phyloP scores from a whole-genome alignment of 37 sponge, comb jelly and placozoan genomes.

The Theonella swinhoei region DNA sequence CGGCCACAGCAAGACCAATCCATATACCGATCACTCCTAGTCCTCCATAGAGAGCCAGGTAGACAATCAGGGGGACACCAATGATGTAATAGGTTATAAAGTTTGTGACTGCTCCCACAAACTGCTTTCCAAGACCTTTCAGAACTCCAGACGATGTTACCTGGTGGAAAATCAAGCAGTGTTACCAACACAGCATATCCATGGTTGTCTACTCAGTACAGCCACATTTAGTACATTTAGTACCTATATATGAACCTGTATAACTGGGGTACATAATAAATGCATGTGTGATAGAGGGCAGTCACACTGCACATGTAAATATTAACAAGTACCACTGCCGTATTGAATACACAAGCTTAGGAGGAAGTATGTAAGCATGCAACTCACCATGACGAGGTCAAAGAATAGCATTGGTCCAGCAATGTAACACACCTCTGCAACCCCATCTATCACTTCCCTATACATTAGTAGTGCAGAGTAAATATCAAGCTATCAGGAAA shows the following conservation, averaged over 20 bases:
- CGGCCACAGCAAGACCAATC: conserved; percentile 45
- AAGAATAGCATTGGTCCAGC: not conserved
- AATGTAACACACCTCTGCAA: not conserved
- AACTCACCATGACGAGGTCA: conserved; percentile 27
- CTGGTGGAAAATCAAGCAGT: not conserved
- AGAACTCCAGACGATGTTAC: conserved; percentile 43
- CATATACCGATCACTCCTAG: conserved; percentile 60
- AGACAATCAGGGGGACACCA: conserved; percentile 54
- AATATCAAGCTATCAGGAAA: not conserved
- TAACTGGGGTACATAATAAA: too few relatives aligned
- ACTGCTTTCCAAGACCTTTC: conserved; percentile 56
- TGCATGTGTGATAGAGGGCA: not conserved
- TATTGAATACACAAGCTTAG: too few relatives aligned
- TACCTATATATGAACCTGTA: too few relatives aligned
- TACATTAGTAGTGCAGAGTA: not conserved
- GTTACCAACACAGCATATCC: not conserved
- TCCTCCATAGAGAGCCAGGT: conserved; percentile 33
- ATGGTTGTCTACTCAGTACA: not conserved
- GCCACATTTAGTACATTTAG: too few relatives aligned
- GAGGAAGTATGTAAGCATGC: too few relatives aligned
- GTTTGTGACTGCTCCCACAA: conserved; percentile 35
- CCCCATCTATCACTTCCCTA: conserved; percentile 20
- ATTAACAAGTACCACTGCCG: too few relatives aligned
- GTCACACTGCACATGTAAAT: not conserved
- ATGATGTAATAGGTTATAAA: conserved; percentile 40